phyloP scores from a whole-genome alignment of 2,113 vertebrate species.

The Callionymus lyra region DNA sequence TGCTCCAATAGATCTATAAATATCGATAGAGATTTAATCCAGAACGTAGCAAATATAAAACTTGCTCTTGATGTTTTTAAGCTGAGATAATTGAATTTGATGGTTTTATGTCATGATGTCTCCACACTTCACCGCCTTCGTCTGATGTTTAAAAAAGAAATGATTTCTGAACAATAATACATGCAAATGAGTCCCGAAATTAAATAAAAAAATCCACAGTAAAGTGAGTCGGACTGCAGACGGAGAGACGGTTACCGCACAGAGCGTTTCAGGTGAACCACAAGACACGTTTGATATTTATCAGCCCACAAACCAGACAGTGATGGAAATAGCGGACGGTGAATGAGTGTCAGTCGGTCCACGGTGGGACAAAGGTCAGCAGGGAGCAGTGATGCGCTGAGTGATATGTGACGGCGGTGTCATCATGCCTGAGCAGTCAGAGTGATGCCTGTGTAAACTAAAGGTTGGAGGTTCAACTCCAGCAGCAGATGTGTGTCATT shows the following conservation, averaged over 20 bases:
- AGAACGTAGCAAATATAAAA: too few species aligned
- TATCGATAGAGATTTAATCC: too few species aligned
- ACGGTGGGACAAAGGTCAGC: slow-evolving; percentile 16
- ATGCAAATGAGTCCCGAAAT: too few species aligned
- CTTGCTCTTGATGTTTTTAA: neutral
- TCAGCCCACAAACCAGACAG: slow-evolving; percentile 3
- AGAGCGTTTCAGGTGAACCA: slow-evolving; percentile 2
- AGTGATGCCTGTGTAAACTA: slow-evolving; percentile 3
- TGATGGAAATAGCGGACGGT: slow-evolving; percentile 3
- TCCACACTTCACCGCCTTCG: too few species aligned
- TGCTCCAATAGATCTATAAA: too few species aligned
- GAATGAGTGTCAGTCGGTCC: slow-evolving; percentile 1
- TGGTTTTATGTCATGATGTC: too few species aligned
- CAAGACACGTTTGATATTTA: slow-evolving; percentile 7
- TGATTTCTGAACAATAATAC: too few species aligned
- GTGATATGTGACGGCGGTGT: slow-evolving; percentile 27
- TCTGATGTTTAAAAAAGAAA: too few species aligned
- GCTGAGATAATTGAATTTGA: too few species aligned
- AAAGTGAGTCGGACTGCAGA: neutral
- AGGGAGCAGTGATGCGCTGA: slow-evolving; percentile 23
- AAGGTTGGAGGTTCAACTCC: slow-evolving; percentile 19
- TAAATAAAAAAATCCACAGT: too few species aligned
- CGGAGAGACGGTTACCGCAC: neutral
- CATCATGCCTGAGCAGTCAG: slow-evolving; percentile 16
- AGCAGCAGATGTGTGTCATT: neutral